Evolutionary conservation across 2,113 vertebrate genomes (phyloP), one percentile per base, ranked within the genome.

Genomic region (Halichoeres trimaculatus): DNA sequence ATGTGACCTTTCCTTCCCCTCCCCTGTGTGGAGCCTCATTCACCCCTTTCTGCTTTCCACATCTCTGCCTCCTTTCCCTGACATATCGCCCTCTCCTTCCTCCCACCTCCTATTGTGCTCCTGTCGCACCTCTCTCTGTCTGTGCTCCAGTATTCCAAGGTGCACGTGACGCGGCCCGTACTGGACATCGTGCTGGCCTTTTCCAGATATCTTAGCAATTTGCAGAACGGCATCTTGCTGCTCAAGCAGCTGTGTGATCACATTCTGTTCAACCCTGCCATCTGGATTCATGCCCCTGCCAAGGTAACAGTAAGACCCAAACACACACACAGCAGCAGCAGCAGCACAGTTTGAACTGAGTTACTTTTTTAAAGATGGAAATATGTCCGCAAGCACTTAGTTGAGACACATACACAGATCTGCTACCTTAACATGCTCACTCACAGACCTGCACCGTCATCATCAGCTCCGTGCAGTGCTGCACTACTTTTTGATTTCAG

Each of bases 231-330:
- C 16, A 94, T 96, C 85, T 94, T 96, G 68, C 88, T 98, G 58
- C 96, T 99, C 68, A 99, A 99, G 88, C 98, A 99, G 81, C 92
- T 99, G 62, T 99, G 97, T 92, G 98, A 99, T 83, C 95, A 98
- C 89, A 93, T 99, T 91, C 95, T 99, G 68, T 96, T 99, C 84
- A 99, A 99, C 87, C 98, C 98, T 43, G 95, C 95, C 87, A 96
- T 99, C 93, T 99, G 98, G 98, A 97, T 99, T 91, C 96, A 99
- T 79, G 95, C 97, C 36, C 95, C 97, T 66, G 95, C 97, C 88
- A 97, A 97, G 96, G 98, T 99, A 91, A 78, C 9, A 3, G 12
- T 24, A 74, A 55, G 30, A 30, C 30, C 30, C 30, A 30, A 30
- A 30, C 30, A 30, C 30, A 30, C 30, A 30, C 30, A 30, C 30